phyloP scores from a whole-genome alignment of 2,113 vertebrate genomes.

The Phaethon lepturus region DNA sequence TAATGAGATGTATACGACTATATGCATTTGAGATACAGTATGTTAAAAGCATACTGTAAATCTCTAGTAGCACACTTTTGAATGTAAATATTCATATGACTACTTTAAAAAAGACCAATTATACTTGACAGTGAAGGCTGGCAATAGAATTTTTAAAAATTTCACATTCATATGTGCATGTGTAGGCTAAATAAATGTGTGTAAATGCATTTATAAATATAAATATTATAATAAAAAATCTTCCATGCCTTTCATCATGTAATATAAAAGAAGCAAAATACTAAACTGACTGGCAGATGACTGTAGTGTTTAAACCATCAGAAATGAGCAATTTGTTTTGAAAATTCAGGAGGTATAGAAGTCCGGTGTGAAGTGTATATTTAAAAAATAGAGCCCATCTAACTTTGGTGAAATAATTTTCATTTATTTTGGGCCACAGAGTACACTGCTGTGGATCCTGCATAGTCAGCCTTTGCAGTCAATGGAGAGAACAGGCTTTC shows the following conservation, averaged over 20 bases:
- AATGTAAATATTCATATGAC: slow-evolving; percentile 6
- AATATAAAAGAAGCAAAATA: not conserved
- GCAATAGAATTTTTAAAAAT: not conserved
- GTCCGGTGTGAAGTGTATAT: not conserved
- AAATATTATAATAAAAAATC: not conserved
- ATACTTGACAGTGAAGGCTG: not conserved
- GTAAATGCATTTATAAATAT: not conserved
- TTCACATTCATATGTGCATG: not conserved
- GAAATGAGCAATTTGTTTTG: not conserved
- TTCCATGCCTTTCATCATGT: not conserved
- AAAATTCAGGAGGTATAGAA: not conserved
- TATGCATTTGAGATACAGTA: not conserved
- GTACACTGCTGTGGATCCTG: not conserved
- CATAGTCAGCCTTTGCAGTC: not conserved
- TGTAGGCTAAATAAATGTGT: slow-evolving; percentile 3
- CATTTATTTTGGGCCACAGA: not conserved
- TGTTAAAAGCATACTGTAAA: not conserved
- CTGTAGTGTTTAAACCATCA: not conserved
- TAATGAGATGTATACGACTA: not conserved
- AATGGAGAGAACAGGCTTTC: slow-evolving; percentile 15
- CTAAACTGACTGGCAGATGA: not conserved
- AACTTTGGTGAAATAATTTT: not conserved
- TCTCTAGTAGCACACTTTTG: not conserved
- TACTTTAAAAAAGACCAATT: not conserved
- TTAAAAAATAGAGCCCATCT: not conserved